These are phyloP conservation scores for Anastatus disparis DNA, from an alignment of 1,140 invertebrate genomes.

Conservation along the genomic window DNA sequence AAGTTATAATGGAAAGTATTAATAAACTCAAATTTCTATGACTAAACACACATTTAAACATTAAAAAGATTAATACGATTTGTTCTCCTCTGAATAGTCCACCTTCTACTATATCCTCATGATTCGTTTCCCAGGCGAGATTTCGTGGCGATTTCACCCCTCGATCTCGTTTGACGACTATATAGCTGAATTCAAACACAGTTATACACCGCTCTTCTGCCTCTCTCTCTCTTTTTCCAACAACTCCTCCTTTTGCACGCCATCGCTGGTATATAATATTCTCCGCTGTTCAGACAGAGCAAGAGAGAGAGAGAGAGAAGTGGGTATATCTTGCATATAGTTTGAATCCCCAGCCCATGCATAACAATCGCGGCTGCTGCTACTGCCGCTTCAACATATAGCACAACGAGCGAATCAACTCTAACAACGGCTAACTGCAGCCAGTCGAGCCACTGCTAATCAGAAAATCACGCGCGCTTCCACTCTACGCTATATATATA, in stretches of 20 bases:
- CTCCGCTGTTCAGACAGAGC: conserved; percentile 34
- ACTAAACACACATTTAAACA: too few relatives aligned
- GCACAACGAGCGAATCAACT: conserved; percentile 42
- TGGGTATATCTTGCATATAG: conserved; percentile 47
- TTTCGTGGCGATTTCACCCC: background rate
- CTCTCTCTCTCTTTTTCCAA: background rate
- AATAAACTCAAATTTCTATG: too few relatives aligned
- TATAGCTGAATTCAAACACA: too few relatives aligned
- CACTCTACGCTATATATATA: too few relatives aligned
- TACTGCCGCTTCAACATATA: too few relatives aligned
- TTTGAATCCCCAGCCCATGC: conserved; percentile 67
- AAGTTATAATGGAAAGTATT: too few relatives aligned
- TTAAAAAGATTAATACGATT: too few relatives aligned
- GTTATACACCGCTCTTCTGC: background rate
- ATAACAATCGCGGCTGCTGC: conserved; percentile 60
- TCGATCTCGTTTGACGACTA: background rate
- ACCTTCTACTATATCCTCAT: too few relatives aligned
- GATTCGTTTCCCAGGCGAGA: conserved; percentile 17
- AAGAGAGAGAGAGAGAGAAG: conserved; percentile 27
- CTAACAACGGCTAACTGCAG: conserved; percentile 67
- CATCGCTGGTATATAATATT: conserved; percentile 1
- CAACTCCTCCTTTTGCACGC: background rate
- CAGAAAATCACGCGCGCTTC: conserved; percentile 63
- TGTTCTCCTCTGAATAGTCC: too few relatives aligned
- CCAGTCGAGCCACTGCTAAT: conserved; percentile 65